Base-by-base conservation (phyloP, 2,888 invertebrate genomes). In the Callyntrura sp. region DNA sequence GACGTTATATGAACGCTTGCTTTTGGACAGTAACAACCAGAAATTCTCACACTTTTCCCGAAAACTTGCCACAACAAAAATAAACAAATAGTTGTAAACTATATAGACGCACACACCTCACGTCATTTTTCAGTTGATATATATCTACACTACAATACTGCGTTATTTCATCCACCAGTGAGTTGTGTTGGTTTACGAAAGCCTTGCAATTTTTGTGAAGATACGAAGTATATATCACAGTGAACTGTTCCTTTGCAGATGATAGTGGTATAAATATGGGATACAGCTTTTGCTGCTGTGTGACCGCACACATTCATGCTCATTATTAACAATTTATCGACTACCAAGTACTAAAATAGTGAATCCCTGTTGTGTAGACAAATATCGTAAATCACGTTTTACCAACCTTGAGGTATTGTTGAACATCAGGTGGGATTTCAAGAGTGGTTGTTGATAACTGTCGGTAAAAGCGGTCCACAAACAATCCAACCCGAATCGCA, bases 401-500 rank as follows among this genome's bases (percentile, higher is more conserved):
- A 68, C 86, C 35, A 23, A 98, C 98, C 97, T 98, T 98, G 88
- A 98, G 96, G 91, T 97, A 96, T 95, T 96, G 96, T 88, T 97
- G 97, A 93, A 98, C 97, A 94, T 98, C 97, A 90, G 97, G 96
- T 57, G 98, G 98, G 94, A 98, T 95, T 98, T 97, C 96, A 85
- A 98, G 95, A 45, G 95, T 94, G n/a, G 95, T 94, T 92, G 95
- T 95, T 88, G 95, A 95, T 93, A 96, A 92, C 93, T 98, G 96
- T 94, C 98, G 96, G 95, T 98, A 98, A 95, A 98, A 98, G 94
- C 98, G 96, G 95, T 99, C 99, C 94, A 99, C 98, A 95, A 99
- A 98, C 94, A 99, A 98, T 62, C 99, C 99, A 17, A 98, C 98
- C 20, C 99, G 96, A 94, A 99, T 98, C 93, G 98, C 99, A 94